Percentiles rank a stretch among this genome's conserved stretches.
Conservation (phyloP, 2,113 vertebrate genomes). For the Calidris pygmaea region DNA sequence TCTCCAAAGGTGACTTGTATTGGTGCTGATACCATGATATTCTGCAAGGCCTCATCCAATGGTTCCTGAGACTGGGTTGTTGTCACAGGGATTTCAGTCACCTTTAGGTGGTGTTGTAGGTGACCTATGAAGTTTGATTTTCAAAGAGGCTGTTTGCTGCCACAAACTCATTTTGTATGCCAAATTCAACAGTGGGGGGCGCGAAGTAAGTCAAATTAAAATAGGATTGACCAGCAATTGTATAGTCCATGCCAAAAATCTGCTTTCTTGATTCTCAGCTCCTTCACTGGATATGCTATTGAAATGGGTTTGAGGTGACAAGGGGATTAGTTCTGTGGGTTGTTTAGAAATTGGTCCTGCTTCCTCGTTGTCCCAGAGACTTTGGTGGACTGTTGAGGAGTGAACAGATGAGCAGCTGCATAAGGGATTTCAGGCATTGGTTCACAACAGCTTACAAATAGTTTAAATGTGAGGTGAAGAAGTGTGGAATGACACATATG, state of each 20-base stretch:
- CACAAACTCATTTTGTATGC: neutral
- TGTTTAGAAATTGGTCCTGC: neutral
- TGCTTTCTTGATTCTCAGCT: neutral
- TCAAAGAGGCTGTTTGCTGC: neutral
- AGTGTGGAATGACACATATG: neutral
- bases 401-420: neutral
- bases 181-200: neutral
- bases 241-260: neutral
- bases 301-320: neutral
- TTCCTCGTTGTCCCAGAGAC: neutral
- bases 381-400: neutral
- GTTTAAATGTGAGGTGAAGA: neutral
- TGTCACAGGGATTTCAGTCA: neutral
- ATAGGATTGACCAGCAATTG: neutral
- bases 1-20: neutral
- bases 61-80: neutral
- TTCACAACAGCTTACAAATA: neutral
- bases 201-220: neutral
- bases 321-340: neutral
- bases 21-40: neutral
- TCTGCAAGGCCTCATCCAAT: neutral
- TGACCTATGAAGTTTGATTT: neutral
- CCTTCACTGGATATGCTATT: neutral
- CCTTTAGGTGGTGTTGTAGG: neutral
- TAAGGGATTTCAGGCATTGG: neutral